A percentile compares a stretch with the other conserved stretches of the same genome.
Evolutionary conservation across 2,113 vertebrate species (phyloP).

Genomic region (Anas platyrhynchos): DNA sequence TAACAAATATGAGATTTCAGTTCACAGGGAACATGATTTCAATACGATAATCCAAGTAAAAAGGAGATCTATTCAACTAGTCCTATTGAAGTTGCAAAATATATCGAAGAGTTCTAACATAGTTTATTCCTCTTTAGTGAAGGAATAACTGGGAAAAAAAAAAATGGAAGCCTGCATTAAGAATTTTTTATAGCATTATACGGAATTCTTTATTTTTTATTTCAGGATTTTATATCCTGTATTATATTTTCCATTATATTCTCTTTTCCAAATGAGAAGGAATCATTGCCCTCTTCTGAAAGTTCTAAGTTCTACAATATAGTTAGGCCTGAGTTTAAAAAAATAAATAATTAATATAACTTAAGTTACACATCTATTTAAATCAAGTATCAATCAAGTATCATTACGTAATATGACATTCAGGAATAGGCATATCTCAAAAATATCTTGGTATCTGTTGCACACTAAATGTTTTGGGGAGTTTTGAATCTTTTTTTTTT

Average conservation of each 20-base stretch:
- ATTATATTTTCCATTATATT: too few relatives aligned
- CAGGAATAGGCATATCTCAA: not conserved
- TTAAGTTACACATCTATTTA: not conserved
- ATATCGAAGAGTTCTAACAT: not conserved
- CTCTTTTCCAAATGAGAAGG: not conserved
- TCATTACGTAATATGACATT: not conserved
- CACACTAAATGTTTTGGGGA: not conserved
- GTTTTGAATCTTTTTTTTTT: not conserved
- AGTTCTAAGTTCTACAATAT: not conserved
- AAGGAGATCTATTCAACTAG: not conserved
- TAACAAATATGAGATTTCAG: constrained; percentile 4
- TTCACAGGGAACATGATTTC: constrained; percentile 25
- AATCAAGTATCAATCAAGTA: not conserved
- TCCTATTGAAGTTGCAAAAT: not conserved
- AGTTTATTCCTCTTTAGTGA: not conserved
- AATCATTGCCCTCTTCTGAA: not conserved
- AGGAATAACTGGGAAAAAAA: not conserved
- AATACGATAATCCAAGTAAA: constrained; percentile 7
- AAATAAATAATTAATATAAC: not conserved
- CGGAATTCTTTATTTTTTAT: not conserved
- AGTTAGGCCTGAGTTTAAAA: not conserved
- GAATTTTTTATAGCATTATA: not conserved
- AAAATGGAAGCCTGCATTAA: not conserved
- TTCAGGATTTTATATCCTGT: not conserved
- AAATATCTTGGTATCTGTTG: not conserved